These are phyloP conservation scores for Chondrilla cf. caribensis DNA, from an alignment of 37 sponge, comb jelly and placozoan species.

Conservation along the genomic window DNA sequence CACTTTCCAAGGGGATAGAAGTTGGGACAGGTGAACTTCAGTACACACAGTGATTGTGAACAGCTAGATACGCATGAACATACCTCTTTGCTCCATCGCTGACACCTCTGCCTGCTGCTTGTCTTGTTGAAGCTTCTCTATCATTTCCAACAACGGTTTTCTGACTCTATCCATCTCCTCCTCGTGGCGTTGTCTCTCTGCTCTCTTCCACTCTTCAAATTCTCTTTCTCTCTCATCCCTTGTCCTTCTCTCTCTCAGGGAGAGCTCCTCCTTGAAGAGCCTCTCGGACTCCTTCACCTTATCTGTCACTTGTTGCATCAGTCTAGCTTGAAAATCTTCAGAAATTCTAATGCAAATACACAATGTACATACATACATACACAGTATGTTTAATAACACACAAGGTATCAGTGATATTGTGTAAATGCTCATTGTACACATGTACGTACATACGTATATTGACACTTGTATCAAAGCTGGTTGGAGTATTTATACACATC, in stretches of 20 bases:
- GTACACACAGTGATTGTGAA: no score
- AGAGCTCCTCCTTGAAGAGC: constrained; percentile 40
- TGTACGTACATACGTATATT: not conserved
- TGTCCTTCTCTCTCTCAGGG: constrained; percentile 39
- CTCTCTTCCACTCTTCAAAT: constrained; percentile 64
- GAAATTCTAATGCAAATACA: not conserved
- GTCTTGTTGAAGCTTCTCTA: constrained; percentile 2
- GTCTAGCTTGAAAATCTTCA: not conserved
- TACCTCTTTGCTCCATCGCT: constrained; percentile 44
- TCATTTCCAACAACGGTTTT: not conserved
- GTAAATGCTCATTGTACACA: not conserved
- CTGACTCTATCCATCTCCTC: constrained; percentile 23
- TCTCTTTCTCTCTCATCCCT: constrained; percentile 39
- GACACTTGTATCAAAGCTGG: not conserved
- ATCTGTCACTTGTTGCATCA: constrained; percentile 34
- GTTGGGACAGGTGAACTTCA: no score
- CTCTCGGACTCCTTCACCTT: constrained; percentile 51
- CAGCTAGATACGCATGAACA: no score
- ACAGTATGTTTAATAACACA: not conserved
- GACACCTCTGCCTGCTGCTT: constrained; percentile 19
- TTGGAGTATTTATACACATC: no score
- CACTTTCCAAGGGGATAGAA: no score
- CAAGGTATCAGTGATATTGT: not conserved
- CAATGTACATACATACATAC: not conserved
- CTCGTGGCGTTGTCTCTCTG: constrained; percentile 35